Conservation (phyloP, 2,888 invertebrate species). For the Limnephilus rhombicus region DNA sequence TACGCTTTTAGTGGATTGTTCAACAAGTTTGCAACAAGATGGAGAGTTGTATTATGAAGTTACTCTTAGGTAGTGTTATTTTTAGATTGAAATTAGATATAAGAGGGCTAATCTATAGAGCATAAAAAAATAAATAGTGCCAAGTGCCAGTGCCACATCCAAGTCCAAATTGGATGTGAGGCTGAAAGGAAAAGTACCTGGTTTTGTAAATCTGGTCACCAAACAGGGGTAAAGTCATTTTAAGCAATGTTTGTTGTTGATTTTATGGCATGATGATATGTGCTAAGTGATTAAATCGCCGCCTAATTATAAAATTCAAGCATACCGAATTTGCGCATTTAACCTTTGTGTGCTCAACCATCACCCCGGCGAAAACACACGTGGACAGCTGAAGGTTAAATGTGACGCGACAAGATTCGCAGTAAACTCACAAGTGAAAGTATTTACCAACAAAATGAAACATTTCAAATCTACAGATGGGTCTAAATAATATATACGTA, state of each 20-base stretch:
- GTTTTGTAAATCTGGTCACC: neutral
- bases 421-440: neutral
- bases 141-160: no score
- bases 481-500: neutral
- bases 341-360: neutral
- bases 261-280: neutral
- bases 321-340: neutral
- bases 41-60: no score
- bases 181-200: neutral
- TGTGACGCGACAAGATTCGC: neutral
- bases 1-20: no score
- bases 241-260: neutral
- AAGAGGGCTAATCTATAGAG: no score
- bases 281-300: neutral
- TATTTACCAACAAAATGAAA: neutral
- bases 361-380: neutral
- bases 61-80: no score
- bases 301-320: neutral
- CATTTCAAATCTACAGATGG: constrained; percentile 18
- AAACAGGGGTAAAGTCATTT: neutral
- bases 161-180: neutral
- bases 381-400: neutral
- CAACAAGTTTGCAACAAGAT: no score
- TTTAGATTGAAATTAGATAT: no score
- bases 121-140: no score